These are phyloP conservation scores for Malacoctenus gilli DNA, from an alignment of 2,797 vertebrate genomes.

Conservation along the genomic window DNA sequence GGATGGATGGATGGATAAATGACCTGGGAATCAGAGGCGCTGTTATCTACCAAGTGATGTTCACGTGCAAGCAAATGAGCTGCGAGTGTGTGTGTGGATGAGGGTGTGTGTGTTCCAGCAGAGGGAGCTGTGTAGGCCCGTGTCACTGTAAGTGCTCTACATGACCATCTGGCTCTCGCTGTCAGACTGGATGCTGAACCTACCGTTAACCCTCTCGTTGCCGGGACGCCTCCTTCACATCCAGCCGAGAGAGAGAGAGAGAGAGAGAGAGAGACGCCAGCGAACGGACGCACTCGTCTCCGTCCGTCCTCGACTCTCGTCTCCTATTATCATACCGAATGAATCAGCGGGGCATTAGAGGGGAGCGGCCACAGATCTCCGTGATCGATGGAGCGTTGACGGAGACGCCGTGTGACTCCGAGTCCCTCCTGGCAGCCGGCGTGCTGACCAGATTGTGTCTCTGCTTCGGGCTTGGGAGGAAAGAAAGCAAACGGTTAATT, in stretches of 20 bases:
- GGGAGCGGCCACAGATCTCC: constrained; percentile 8
- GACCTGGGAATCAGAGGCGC: constrained; percentile 56
- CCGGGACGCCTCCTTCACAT: constrained; percentile 9
- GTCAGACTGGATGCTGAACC: constrained; percentile 73
- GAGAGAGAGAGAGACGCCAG: too few species aligned
- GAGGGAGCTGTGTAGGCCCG: constrained; percentile 73
- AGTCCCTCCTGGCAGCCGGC: constrained; percentile 33
- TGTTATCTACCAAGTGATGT: constrained; percentile 48
- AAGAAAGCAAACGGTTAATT: constrained; percentile 68
- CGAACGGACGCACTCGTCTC: not conserved
- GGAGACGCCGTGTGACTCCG: constrained; percentile 21
- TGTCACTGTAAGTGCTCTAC: constrained; percentile 73
- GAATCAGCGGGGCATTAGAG: not conserved
- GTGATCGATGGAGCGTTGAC: constrained; percentile 34
- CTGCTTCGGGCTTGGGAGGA: constrained; percentile 41
- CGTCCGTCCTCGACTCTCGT: not conserved
- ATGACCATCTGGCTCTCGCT: constrained; percentile 82
- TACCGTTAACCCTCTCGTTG: constrained; percentile 70
- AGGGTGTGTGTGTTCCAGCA: constrained; percentile 63
- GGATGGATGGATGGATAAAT: too few species aligned
- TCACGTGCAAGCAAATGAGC: constrained; percentile 48
- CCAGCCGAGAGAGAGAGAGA: too few species aligned
- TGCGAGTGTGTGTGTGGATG: constrained; percentile 8
- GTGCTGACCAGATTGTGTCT: constrained; percentile 47
- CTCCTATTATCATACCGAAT: not conserved